Evolutionary conservation across 2,888 invertebrate genomes (phyloP).

Genomic region (Glomeris marginata): DNA sequence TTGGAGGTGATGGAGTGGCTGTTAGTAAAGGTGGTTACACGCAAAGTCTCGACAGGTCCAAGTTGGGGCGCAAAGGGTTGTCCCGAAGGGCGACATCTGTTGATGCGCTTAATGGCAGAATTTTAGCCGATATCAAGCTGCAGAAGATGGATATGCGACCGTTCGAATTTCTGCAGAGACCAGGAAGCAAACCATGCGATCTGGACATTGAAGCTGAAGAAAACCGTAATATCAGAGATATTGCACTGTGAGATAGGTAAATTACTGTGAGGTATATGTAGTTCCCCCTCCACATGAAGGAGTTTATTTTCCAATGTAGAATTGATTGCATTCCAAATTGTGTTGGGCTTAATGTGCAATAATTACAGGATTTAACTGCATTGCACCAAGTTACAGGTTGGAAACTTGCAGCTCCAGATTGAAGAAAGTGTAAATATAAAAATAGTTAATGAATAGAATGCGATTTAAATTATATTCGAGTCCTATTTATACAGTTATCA

Average conservation of each 20-base stretch:
- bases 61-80: slow-evolving; percentile 1
- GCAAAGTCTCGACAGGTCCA: slow-evolving; percentile 14
- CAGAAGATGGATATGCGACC: slow-evolving; percentile 15
- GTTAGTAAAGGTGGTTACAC: slow-evolving; percentile 13
- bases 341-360: too few relatives aligned
- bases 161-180: slow-evolving; percentile 15
- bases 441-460: too few relatives aligned
- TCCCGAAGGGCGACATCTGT: slow-evolving; percentile 13
- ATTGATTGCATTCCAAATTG: too few relatives aligned
- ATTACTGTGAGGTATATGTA: not conserved
- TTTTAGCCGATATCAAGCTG: slow-evolving; percentile 12
- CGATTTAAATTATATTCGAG: too few relatives aligned
- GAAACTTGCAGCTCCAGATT: too few relatives aligned
- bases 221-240: slow-evolving; percentile 10
- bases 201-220: slow-evolving; percentile 13
- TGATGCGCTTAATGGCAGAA: slow-evolving; percentile 12
- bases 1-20: too few relatives aligned
- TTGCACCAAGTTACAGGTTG: too few relatives aligned
- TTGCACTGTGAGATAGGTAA: slow-evolving; percentile 11
- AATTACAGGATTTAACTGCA: too few relatives aligned
- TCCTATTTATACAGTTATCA: too few relatives aligned
- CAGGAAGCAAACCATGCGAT: slow-evolving; percentile 14
- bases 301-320: not conserved
- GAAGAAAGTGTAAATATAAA: too few relatives aligned
- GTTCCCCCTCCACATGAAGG: not conserved